These are phyloP conservation scores for Contarinia nasturtii DNA, from an alignment of 1,140 invertebrate genomes.

Conservation along the genomic window DNA sequence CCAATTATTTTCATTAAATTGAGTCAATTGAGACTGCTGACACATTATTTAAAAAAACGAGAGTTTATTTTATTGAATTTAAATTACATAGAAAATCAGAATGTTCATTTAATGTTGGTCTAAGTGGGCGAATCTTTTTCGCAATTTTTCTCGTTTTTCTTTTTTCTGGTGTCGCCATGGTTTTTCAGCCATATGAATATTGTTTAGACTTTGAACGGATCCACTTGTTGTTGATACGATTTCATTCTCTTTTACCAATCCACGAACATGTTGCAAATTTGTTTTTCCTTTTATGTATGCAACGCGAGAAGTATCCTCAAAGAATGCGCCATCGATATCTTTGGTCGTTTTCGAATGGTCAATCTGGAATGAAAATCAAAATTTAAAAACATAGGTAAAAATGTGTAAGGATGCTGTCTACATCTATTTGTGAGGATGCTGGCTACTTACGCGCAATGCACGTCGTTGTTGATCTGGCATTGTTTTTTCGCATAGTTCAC, in stretches of 20 bases:
- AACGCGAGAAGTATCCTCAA: slow-evolving; percentile 22
- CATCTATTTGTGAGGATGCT: too few relatives aligned
- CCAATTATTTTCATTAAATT: neutral
- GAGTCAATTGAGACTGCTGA: neutral
- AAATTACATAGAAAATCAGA: slow-evolving; percentile 1
- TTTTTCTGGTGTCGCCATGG: slow-evolving; percentile 68
- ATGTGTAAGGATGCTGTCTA: slow-evolving; percentile 3
- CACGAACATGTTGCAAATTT: slow-evolving; percentile 18
- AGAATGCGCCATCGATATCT: slow-evolving; percentile 38
- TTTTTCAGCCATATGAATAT: slow-evolving; percentile 28
- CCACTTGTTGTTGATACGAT: slow-evolving; percentile 8
- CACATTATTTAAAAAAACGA: neutral
- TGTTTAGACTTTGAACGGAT: slow-evolving; percentile 15
- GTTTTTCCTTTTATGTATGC: slow-evolving; percentile 31
- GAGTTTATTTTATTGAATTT: neutral
- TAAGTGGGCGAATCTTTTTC: slow-evolving; percentile 57
- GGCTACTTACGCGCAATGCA: slow-evolving; percentile 27
- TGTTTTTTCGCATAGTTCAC: slow-evolving; percentile 18
- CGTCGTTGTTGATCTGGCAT: slow-evolving; percentile 31
- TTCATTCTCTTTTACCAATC: neutral
- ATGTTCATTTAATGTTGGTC: slow-evolving; percentile 39
- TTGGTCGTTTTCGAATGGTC: slow-evolving; percentile 15
- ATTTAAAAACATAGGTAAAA: slow-evolving; percentile 5
- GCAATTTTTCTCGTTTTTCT: slow-evolving; percentile 72
- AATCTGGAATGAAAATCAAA: slow-evolving; percentile 1